Conservation (phyloP, 2,888 invertebrate species). For the Patella ulyssiponensis region DNA sequence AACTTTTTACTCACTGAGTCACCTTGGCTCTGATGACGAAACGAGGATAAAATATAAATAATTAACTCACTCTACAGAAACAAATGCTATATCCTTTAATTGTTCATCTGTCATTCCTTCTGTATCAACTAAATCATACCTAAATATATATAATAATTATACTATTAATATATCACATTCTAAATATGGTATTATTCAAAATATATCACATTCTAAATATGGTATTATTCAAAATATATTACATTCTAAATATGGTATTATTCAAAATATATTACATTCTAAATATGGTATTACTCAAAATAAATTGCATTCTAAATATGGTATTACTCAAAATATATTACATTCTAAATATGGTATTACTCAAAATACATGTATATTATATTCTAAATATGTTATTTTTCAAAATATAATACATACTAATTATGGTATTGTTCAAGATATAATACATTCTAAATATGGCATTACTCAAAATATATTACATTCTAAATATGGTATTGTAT, state of each 20-base stretch:
- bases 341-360: too few species aligned
- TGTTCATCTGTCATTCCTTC: constrained; percentile 65
- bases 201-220: background rate
- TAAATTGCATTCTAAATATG: background rate
- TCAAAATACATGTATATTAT: background rate
- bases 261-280: background rate
- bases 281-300: background rate
- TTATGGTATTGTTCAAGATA: too few species aligned
- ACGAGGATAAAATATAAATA: too few species aligned
- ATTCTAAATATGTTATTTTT: too few species aligned
- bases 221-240: background rate
- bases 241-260: background rate
- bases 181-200: background rate
- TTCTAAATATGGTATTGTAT: too few species aligned
- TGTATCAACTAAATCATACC: constrained; percentile 61
- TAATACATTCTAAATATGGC: too few species aligned
- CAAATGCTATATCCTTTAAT: constrained; percentile 65
- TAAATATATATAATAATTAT: constrained; percentile 27
- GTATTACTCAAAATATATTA: too few species aligned
- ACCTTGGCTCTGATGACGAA: too few species aligned
- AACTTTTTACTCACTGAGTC: too few species aligned
- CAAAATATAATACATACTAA: too few species aligned
- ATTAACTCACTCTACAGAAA: constrained; percentile 66
- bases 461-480: too few species aligned
- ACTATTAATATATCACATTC: background rate